These are phyloP conservation scores for Sebastes miniatus DNA, from an alignment of 2,797 vertebrate species.

Conservation along the genomic window DNA sequence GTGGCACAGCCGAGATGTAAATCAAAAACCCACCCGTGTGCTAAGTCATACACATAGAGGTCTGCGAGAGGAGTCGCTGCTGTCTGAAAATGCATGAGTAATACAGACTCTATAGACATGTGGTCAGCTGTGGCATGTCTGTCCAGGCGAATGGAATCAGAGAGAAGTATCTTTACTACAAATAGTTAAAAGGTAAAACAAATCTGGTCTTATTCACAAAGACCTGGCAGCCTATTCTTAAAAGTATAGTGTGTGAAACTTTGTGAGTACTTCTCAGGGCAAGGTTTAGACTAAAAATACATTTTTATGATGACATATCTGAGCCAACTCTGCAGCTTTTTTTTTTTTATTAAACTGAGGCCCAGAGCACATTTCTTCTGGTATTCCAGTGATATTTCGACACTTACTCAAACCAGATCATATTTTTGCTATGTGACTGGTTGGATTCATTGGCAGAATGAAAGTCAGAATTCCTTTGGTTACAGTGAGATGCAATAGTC, in stretches of 20 bases:
- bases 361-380: slow-evolving; percentile 72
- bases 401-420: slow-evolving; percentile 80
- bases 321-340: slow-evolving; percentile 72
- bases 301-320: slow-evolving; percentile 72
- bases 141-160: slow-evolving; percentile 55
- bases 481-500: slow-evolving; percentile 60
- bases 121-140: slow-evolving; percentile 77
- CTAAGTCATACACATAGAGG: slow-evolving; percentile 83
- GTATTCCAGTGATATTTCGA: slow-evolving; percentile 79
- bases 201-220: slow-evolving; percentile 55
- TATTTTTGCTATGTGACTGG: slow-evolving; percentile 70
- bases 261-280: slow-evolving; percentile 68
- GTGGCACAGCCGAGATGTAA: slow-evolving; percentile 86
- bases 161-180: slow-evolving; percentile 10
- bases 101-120: slow-evolving; percentile 82
- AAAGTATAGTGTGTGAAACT: slow-evolving; percentile 50
- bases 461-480: slow-evolving; percentile 71
- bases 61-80: slow-evolving; percentile 81
- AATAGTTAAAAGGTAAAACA: slow-evolving; percentile 57
- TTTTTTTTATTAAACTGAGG: slow-evolving; percentile 68
- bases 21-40: slow-evolving; percentile 86
- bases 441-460: slow-evolving; percentile 69
- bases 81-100: slow-evolving; percentile 88
- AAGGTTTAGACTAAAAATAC: slow-evolving; percentile 81
- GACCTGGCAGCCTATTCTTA: slow-evolving; percentile 61